These are phyloP conservation scores for Xiphydria camelus DNA, from an alignment of 2,888 invertebrate species.

Conservation along the genomic window DNA sequence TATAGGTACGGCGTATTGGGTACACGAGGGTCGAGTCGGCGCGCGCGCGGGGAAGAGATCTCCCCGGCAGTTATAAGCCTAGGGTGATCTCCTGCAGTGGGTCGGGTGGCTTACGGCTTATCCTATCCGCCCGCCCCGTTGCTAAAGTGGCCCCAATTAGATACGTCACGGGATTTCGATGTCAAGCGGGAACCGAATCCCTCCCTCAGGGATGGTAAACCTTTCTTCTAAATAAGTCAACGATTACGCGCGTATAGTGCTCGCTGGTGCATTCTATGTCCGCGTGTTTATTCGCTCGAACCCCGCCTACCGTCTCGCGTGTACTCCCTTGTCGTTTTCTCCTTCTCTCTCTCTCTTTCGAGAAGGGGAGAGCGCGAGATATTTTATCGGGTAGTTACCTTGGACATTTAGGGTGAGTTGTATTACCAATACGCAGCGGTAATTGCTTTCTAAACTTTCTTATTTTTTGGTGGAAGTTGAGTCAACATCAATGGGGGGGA, in stretches of 20 bases:
- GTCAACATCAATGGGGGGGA: too few species aligned
- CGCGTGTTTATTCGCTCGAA: too few species aligned
- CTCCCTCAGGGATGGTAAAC: constrained; percentile 38
- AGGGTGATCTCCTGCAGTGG: constrained; percentile 49
- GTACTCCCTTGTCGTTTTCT: constrained; percentile 8
- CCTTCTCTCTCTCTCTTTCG: constrained; percentile 2
- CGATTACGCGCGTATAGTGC: too few species aligned
- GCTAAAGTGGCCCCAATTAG: constrained; percentile 56
- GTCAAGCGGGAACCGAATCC: constrained; percentile 43
- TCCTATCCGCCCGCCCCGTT: constrained; percentile 40
- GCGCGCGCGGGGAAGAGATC: constrained; percentile 29
- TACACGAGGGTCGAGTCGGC: constrained; percentile 13
- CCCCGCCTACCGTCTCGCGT: too few species aligned
- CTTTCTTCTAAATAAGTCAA: constrained; percentile 20
- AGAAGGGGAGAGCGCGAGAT: too few species aligned
- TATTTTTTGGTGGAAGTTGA: too few species aligned
- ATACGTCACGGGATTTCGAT: constrained; percentile 56
- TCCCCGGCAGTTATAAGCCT: constrained; percentile 49
- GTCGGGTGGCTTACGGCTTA: constrained; percentile 48
- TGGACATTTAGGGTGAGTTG: too few species aligned
- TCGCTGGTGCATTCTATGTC: constrained; percentile 2
- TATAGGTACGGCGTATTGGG: neutral
- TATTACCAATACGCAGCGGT: too few species aligned
- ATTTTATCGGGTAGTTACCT: too few species aligned
- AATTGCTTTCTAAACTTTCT: too few species aligned